Percentiles rank a stretch among this genome's conserved stretches.
phyloP scores from a whole-genome alignment of 2,113 vertebrate species.

The Phrynosoma platyrhinos region DNA sequence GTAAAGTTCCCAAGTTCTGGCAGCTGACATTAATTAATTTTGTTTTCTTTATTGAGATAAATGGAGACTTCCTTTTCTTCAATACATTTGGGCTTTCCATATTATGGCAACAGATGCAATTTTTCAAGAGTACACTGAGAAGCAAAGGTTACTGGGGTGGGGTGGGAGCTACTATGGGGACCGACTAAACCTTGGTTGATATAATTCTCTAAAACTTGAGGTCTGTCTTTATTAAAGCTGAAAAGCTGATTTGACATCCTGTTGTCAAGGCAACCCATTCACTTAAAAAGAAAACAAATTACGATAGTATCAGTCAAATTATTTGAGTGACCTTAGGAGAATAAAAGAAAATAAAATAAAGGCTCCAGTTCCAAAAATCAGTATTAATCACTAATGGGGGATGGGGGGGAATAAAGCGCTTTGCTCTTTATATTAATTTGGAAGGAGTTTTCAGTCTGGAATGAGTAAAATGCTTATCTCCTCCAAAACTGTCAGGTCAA shows the following conservation, averaged over 20 bases:
- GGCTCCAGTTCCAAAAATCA: constrained; percentile 66
- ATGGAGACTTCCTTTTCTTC: constrained; percentile 40
- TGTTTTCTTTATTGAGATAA: constrained; percentile 12
- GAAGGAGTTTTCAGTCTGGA: constrained; percentile 66
- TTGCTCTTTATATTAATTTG: constrained; percentile 72
- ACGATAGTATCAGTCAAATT: constrained; percentile 73
- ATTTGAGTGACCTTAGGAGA: constrained; percentile 75
- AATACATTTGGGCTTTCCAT: constrained; percentile 45
- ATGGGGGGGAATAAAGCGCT: constrained; percentile 64
- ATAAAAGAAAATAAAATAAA: constrained; percentile 51
- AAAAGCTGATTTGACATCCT: constrained; percentile 76
- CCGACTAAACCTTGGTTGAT: constrained; percentile 72
- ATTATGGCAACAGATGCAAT: constrained; percentile 54
- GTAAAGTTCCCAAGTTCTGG: background rate
- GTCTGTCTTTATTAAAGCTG: constrained; percentile 79
- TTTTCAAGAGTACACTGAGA: constrained; percentile 48
- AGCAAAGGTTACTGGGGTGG: constrained; percentile 48
- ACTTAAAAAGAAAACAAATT: constrained; percentile 74
- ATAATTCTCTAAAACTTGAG: constrained; percentile 73
- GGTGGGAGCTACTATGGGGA: constrained; percentile 46
- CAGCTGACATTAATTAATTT: constrained; percentile 25
- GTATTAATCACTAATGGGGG: constrained; percentile 59
- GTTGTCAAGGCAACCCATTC: constrained; percentile 79
- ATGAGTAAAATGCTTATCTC: constrained; percentile 62
- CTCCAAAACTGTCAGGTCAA: constrained; percentile 56